Conservation (phyloP, 1,140 invertebrate species). For the Brachystomella parvula region DNA sequence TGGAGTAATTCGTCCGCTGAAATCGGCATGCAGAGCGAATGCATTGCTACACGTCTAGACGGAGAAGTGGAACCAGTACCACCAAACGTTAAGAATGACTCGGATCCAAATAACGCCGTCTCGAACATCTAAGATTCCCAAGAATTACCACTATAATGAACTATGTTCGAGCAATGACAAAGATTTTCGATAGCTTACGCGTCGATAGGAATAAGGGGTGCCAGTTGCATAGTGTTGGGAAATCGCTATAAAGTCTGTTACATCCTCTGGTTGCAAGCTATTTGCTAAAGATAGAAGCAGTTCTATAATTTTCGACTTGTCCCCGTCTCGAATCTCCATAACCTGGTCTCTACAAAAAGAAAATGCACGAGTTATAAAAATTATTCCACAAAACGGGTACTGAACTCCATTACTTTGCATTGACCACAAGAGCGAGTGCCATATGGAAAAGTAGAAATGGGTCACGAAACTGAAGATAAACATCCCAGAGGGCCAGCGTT, state of each 20-base stretch:
- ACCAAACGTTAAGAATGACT: conserved; percentile 49
- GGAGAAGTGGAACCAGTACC: conserved; percentile 42
- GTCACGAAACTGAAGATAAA: conserved; percentile 93
- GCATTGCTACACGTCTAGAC: conserved; percentile 44
- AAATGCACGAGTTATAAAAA: conserved; percentile 4
- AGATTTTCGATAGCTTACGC: conserved; percentile 45
- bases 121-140: conserved; percentile 37
- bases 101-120: conserved; percentile 41
- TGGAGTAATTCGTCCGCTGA: conserved; percentile 71
- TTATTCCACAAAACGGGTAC: neutral
- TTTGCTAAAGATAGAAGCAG: conserved; percentile 68
- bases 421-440: conserved; percentile 88
- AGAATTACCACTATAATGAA: conserved; percentile 11
- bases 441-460: conserved; percentile 95
- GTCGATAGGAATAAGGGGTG: conserved; percentile 85
- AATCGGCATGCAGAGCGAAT: conserved; percentile 88
- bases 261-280: conserved; percentile 81
- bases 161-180: neutral
- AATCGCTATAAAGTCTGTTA: conserved; percentile 92
- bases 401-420: conserved; percentile 62
- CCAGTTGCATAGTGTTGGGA: conserved; percentile 87
- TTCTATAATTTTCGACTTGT: conserved; percentile 63
- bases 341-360: conserved; percentile 63
- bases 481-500: conserved; percentile 89
- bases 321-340: conserved; percentile 60